Evolutionary conservation across 2,113 vertebrate genomes (phyloP).

Genomic region (Anolis carolinensis): DNA sequence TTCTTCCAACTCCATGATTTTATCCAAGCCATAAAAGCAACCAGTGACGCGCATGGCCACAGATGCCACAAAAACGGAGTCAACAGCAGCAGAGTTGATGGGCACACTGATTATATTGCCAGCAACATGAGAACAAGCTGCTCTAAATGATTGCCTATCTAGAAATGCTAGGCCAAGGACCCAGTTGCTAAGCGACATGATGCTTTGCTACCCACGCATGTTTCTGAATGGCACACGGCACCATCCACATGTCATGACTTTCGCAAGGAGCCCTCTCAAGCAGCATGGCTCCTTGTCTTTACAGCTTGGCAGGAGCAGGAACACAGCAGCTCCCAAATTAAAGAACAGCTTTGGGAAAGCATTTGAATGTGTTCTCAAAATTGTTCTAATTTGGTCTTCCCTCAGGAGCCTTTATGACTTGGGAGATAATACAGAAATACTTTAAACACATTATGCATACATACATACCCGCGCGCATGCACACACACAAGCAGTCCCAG

Average conservation of each 20-base stretch:
- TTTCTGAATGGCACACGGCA: background rate
- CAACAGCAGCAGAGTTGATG: too few relatives aligned
- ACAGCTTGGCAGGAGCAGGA: background rate
- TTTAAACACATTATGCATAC: too few relatives aligned
- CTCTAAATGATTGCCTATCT: background rate
- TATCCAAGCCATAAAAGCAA: background rate
- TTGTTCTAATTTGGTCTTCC: too few relatives aligned
- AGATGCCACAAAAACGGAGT: background rate
- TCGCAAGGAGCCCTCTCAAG: background rate
- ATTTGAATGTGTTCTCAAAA: too few relatives aligned
- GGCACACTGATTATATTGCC: background rate
- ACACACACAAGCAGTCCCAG: too few relatives aligned
- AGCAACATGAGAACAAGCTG: background rate
- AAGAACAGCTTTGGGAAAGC: too few relatives aligned
- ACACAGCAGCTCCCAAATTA: background rate
- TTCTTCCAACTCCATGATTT: too few relatives aligned
- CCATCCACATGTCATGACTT: background rate
- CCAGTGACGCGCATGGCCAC: too few relatives aligned
- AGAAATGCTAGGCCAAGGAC: background rate
- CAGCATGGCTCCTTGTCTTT: background rate
- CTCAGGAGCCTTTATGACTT: too few relatives aligned
- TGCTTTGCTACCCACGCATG: conserved; percentile 1
- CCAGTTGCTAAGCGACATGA: conserved; percentile 11
- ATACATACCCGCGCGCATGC: too few relatives aligned
- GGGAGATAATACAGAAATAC: too few relatives aligned